Evolutionary conservation across 2,888 invertebrate species (phyloP).

Genomic region (Nezara viridula): DNA sequence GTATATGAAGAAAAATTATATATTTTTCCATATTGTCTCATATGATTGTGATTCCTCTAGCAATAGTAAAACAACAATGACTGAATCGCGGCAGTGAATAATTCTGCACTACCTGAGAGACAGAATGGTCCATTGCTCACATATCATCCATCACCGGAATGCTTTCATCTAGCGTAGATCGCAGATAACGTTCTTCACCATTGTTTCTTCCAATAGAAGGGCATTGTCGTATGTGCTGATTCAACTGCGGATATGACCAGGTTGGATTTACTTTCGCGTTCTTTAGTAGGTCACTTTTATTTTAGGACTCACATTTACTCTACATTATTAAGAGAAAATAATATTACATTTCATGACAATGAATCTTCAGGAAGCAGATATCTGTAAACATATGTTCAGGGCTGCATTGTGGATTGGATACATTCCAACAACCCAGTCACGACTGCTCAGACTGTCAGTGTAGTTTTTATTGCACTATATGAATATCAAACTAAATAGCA

Average conservation of each 20-base stretch:
- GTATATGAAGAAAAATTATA: too few relatives aligned
- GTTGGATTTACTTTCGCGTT: not conserved
- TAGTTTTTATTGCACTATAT: too few relatives aligned
- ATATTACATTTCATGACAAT: not conserved
- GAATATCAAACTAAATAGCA: too few relatives aligned
- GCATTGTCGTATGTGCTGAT: constrained; percentile 28
- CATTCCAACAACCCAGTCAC: too few relatives aligned
- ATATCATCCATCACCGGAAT: not conserved
- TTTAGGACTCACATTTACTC: not conserved
- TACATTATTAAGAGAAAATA: not conserved
- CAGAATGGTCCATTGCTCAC: not conserved
- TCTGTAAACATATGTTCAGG: too few relatives aligned
- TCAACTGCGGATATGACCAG: constrained; percentile 12
- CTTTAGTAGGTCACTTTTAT: not conserved
- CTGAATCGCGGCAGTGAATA: not conserved
- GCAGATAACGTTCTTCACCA: not conserved
- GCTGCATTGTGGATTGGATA: too few relatives aligned
- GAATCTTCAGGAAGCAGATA: not conserved
- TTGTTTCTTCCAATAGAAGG: not conserved
- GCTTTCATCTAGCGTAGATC: constrained; percentile 17
- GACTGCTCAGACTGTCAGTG: too few relatives aligned
- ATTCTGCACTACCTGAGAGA: not conserved
- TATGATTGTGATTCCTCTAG: too few relatives aligned
- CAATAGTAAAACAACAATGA: too few relatives aligned
- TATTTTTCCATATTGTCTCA: too few relatives aligned